Conservation (phyloP, 2,113 vertebrate species). For the Paradisaea rubra region DNA sequence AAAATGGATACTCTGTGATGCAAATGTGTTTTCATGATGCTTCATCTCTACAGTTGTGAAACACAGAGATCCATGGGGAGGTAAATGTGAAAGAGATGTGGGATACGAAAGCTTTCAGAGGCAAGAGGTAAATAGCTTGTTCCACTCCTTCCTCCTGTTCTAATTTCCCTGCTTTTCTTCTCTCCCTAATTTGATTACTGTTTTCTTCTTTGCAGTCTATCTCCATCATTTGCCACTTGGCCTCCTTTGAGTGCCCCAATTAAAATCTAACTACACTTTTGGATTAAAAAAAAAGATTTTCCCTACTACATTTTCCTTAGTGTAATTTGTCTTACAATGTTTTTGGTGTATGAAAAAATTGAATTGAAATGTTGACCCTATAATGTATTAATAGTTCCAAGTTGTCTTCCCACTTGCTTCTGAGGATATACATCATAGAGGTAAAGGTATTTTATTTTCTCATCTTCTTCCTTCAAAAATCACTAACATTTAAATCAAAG, state of each 20-base stretch:
- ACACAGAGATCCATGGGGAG: background rate
- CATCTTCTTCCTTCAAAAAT: background rate
- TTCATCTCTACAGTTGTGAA: background rate
- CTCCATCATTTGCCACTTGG: background rate
- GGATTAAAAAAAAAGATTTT: background rate
- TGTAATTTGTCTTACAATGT: background rate
- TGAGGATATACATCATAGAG: background rate
- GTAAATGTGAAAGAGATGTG: background rate
- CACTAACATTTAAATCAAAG: background rate
- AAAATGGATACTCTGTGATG: background rate
- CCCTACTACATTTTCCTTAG: background rate
- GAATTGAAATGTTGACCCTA: background rate
- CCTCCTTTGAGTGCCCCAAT: background rate
- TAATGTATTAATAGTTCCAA: background rate
- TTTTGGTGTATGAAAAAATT: background rate
- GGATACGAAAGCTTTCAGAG: background rate
- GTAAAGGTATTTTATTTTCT: background rate
- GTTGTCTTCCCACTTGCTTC: background rate
- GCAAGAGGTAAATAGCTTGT: background rate
- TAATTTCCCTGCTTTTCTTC: background rate
- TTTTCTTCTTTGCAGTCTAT: background rate
- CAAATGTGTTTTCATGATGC: background rate
- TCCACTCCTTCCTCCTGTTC: background rate
- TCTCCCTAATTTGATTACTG: background rate
- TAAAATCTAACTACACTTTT: background rate